Evolutionary conservation across 2,888 invertebrate species (phyloP), one percentile per base, ranked within the genome.

Genomic region (Drosophila imparisetae): DNA sequence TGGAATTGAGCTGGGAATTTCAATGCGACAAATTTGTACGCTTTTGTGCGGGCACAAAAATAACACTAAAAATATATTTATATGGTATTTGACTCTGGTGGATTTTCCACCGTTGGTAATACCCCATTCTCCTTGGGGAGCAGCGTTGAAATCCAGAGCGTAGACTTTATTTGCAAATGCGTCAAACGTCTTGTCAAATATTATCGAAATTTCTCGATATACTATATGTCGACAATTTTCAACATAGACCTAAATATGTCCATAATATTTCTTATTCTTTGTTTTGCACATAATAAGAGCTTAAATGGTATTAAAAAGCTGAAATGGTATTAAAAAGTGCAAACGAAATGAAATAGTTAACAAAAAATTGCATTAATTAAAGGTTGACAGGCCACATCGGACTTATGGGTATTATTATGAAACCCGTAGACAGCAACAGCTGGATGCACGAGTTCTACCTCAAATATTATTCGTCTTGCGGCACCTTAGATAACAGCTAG

Each of bases 1-100:
- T 58, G 58, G 54, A 70, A 70, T 54, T 24, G 4, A 18, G 10
- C 36, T 59, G 72, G 71, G 65, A 77, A 63, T 74, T 74, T 64
- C 45, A 50, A 4, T 27, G 34, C 10, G 32, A 45, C 18, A 40
- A 29, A 50, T 48, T 65, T 60, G 1, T 52, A 18, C 50, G n/a
- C 21, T 67, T 63, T 66, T 32, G 11, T 27, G 52, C 36, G 60
- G 48, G 54, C 27, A 6, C 8, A 24, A 30, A 32, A 15, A n/a
- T 11, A 8, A 6, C 15, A 36, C 15, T 15, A 36, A 15, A 15
- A 36, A 15, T 42, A 21, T 21, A 36, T 36, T 49, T 61, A 30
- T 40, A 34, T n/a, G 48, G 48, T 48, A 21, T 36, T 29, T 40
- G 29, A 36, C 2, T 40, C 32, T 34, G 18, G 24, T 57, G 61